Conservation (phyloP, 1,140 invertebrate species). For the Matsumurasca onukii region DNA sequence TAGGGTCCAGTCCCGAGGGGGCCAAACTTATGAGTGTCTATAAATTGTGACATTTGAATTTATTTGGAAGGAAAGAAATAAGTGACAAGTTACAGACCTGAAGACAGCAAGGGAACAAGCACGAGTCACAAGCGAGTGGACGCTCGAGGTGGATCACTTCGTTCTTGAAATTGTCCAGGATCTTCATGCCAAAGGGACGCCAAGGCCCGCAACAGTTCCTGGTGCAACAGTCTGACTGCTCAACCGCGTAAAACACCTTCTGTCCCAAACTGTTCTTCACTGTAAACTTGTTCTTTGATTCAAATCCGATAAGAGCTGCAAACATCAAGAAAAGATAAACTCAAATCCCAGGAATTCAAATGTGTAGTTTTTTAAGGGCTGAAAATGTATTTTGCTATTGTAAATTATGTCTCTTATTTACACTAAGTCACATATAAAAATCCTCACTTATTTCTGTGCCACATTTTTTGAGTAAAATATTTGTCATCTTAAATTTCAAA, state of each 20-base stretch:
- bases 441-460: background rate
- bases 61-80: background rate
- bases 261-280: constrained; percentile 76
- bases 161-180: constrained; percentile 72
- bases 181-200: constrained; percentile 82
- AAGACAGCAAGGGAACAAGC: constrained; percentile 82
- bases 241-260: constrained; percentile 80
- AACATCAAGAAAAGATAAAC: too few species aligned
- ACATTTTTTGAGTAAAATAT: background rate
- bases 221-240: constrained; percentile 78
- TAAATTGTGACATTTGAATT: background rate
- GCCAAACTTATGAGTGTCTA: background rate
- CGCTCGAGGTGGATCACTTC: constrained; percentile 72
- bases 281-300: constrained; percentile 88
- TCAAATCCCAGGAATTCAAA: background rate
- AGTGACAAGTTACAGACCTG: constrained; percentile 61
- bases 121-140: constrained; percentile 73
- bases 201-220: constrained; percentile 75
- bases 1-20: background rate
- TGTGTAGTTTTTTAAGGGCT: background rate
- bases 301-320: constrained; percentile 77
- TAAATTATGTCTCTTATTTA: background rate
- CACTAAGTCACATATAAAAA: background rate
- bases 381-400: background rate
- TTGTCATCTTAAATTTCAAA: background rate